Base-by-base conservation (phyloP, 2,797 vertebrate species). In the Acipenser ruthenus region DNA sequence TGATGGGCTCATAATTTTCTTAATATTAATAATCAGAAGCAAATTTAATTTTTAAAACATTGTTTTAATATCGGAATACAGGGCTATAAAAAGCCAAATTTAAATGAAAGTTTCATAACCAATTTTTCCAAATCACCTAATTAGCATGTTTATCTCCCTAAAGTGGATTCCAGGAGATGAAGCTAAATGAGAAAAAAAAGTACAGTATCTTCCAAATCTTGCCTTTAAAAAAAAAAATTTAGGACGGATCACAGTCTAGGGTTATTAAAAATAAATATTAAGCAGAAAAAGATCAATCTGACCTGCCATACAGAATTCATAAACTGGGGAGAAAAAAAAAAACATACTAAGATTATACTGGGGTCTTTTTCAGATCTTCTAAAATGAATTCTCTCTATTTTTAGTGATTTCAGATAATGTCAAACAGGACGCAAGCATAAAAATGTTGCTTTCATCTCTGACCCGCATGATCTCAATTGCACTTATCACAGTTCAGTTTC, bases 21-120 rank as follows among this genome's bases (percentile, higher is more conserved):
- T 37, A 64, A 5, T 50, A 50, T 13, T 60, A 69, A 71, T 50
- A 7, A 47, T 64, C 13, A 56, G 8, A n/a, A 67, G 49, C 50
- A 49, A 56, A 59, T n/a, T 58, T 1, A 13, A 58, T n/a, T 58
- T 58, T 58, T 56, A 6, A 6, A 11, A 56, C 11, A 5, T 56
- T 10, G 13, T n/a, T 11, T 12, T 56, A n/a, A 6, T 12, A n/a
- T 58, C 6, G 2, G 2, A n/a, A 58, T 6, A n/a, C 1, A 58
- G 55, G 1, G 55, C 12, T 3, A 10, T 58, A 58, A 58, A 58
- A 58, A 58, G 11, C 12, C 9, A 58, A 58, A 58, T 7, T 58
- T 11, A n/a, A 58, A 7, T 58, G 6, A 58, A 58, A n/a, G 13
- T 12, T 58, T 58, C 12, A 58, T 37, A 58, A 15, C 12, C 55